Evolutionary conservation across 2,113 vertebrate genomes (phyloP), one percentile per base, ranked within the genome.

Genomic region (Lethenteron reissneri): DNA sequence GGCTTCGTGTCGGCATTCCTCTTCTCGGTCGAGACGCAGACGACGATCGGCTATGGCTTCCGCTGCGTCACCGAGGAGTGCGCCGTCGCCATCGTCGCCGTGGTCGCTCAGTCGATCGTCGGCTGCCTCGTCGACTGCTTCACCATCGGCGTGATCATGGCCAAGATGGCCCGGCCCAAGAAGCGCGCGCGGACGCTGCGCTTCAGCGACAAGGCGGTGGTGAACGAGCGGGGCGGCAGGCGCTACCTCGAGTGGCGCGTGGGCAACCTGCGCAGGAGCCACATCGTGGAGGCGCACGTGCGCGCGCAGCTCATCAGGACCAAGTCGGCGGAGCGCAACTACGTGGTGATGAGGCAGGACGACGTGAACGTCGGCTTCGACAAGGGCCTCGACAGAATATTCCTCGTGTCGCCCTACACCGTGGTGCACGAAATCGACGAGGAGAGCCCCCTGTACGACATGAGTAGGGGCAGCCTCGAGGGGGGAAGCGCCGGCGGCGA

Each of bases 11-110:
- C 64, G n/a, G 64, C 64, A 9, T 68, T 68, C 64, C 21, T 68
- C n/a, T 68, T 68, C 64, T 68, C 64, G 64, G 64, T 68, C n/a
- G 64, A 68, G 21, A 68, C 64, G 64, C 64, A 68, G 64, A 68
- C 64, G 11, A 68, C 64, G 8, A 68, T 68, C 64, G 64, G 64
- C 64, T 68, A 17, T 11, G 64, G 64, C 64, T 68, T 21, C 21
- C 64, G 64, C 64, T 68, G 21, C 64, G 21, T 68, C 64, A 68
- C 64, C 64, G 64, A 68, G 64, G 64, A 68, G 64, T 68, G 64
- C 64, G n/a, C 64, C 9, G n/a, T 21, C 21, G 64, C 64, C 64
- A 68, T 68, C 64, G n/a, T 68, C n/a, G n/a, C 21, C 64, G 64
- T 68, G 2, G 64, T 68, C 9, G n/a, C 21, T n/a, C 64, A 68